Evolutionary conservation across 2,113 vertebrate species (phyloP).

Genomic region (Misgurnus anguillicaudatus): DNA sequence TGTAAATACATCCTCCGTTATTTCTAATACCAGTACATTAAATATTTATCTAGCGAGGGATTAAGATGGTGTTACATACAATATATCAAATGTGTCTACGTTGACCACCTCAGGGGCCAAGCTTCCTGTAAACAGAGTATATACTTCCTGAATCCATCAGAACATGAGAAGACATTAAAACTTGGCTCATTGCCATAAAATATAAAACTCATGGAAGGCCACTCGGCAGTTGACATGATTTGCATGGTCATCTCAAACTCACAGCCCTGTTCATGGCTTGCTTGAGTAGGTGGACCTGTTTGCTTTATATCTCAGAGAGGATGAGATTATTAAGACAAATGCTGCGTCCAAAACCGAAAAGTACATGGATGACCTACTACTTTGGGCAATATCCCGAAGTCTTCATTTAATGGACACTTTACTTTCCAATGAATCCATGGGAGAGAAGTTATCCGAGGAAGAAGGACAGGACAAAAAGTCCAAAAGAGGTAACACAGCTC

Average conservation of each 20-base stretch:
- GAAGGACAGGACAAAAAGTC: too few relatives aligned
- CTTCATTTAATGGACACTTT: too few relatives aligned
- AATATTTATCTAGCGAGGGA: slow-evolving; percentile 57
- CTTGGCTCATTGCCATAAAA: too few relatives aligned
- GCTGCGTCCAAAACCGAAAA: too few relatives aligned
- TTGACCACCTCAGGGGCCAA: slow-evolving; percentile 30
- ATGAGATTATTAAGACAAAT: not conserved
- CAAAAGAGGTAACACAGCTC: too few relatives aligned
- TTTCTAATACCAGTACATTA: slow-evolving; percentile 57
- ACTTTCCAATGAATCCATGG: too few relatives aligned
- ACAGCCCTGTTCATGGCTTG: not conserved
- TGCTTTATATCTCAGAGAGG: slow-evolving; percentile 17
- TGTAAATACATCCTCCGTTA: slow-evolving; percentile 61
- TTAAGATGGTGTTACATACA: slow-evolving; percentile 60
- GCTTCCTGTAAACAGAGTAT: slow-evolving; percentile 50
- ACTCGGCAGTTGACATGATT: not conserved
- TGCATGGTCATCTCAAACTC: slow-evolving; percentile 14
- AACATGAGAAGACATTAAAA: slow-evolving; percentile 21
- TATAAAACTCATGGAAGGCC: too few relatives aligned
- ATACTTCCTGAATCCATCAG: slow-evolving; percentile 42
- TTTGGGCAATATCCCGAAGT: too few relatives aligned
- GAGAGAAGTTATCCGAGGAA: too few relatives aligned
- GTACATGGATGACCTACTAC: too few relatives aligned
- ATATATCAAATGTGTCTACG: slow-evolving; percentile 52
- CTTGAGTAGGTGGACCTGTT: slow-evolving; percentile 2